Evolutionary conservation across 2,797 vertebrate species (phyloP).

Genomic region (Scyliorhinus canicula): DNA sequence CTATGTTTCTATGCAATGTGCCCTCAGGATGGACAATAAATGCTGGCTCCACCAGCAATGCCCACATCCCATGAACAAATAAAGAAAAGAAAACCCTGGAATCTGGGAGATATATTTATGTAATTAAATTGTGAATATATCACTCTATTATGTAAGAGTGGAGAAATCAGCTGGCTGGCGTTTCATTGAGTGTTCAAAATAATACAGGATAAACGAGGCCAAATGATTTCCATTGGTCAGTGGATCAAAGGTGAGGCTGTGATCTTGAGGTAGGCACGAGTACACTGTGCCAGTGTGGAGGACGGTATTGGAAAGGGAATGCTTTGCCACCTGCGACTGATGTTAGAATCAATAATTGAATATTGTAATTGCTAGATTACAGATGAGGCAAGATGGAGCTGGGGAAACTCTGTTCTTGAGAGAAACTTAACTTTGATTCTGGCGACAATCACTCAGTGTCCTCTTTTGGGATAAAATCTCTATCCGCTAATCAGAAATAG

Average conservation of each 20-base stretch:
- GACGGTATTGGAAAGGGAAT: neutral
- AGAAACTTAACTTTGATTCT: neutral
- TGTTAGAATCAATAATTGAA: neutral
- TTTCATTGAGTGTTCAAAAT: neutral
- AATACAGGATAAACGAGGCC: neutral
- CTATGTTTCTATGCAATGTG: too few relatives aligned
- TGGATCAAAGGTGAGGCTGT: neutral
- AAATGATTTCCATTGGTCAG: neutral
- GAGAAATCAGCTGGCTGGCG: neutral
- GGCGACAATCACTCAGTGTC: neutral
- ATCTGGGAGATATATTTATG: neutral
- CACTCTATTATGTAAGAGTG: neutral
- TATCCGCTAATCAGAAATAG: neutral
- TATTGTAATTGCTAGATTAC: neutral
- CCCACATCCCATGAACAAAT: too few relatives aligned
- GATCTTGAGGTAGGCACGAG: neutral
- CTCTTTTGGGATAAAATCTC: neutral
- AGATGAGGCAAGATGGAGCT: neutral
- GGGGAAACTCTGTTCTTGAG: neutral
- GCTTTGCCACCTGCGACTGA: neutral
- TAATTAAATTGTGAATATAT: neutral
- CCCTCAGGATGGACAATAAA: too few relatives aligned
- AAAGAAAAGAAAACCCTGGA: too few relatives aligned
- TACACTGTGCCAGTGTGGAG: neutral
- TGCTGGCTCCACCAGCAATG: too few relatives aligned